These are phyloP conservation scores for Otolemur garnettii DNA, from an alignment of 2,113 vertebrate genomes.

Conservation along the genomic window DNA sequence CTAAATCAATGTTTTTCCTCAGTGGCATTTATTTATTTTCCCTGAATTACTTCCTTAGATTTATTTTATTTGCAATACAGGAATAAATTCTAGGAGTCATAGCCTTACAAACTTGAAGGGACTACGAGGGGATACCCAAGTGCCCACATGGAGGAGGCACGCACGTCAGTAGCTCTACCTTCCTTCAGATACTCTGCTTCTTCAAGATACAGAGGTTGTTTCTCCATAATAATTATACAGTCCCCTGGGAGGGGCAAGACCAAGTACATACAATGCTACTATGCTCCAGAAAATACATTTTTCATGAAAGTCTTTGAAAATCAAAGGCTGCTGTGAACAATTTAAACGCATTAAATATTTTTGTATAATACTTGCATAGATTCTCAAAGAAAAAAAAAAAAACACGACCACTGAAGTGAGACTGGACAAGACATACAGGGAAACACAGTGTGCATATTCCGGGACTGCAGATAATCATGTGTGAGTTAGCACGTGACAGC, in stretches of 20 bases:
- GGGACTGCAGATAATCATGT: background rate
- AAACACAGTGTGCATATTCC: rapidly evolving
- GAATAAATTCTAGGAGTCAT: background rate
- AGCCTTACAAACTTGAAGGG: no score
- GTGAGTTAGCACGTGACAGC: rapidly evolving
- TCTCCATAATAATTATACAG: background rate
- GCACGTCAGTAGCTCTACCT: rapidly evolving
- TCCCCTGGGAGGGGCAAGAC: background rate
- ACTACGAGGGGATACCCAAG: rapidly evolving
- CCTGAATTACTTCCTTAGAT: no score
- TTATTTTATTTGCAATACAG: background rate
- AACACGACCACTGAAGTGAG: background rate
- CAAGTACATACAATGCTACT: background rate
- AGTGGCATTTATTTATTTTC: background rate
- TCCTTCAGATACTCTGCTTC: background rate
- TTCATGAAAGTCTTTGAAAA: background rate
- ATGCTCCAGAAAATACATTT: background rate
- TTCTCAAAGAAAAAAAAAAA: background rate
- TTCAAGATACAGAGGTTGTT: background rate
- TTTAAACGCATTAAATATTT: background rate
- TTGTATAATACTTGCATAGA: background rate
- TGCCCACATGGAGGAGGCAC: background rate
- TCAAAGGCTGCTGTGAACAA: background rate
- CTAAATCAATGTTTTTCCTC: background rate
- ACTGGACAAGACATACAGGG: background rate